A percentile compares a stretch with the other conserved stretches of the same genome.
phyloP scores from a whole-genome alignment of 2,797 vertebrate species.

The Gallinago nigripennis region DNA sequence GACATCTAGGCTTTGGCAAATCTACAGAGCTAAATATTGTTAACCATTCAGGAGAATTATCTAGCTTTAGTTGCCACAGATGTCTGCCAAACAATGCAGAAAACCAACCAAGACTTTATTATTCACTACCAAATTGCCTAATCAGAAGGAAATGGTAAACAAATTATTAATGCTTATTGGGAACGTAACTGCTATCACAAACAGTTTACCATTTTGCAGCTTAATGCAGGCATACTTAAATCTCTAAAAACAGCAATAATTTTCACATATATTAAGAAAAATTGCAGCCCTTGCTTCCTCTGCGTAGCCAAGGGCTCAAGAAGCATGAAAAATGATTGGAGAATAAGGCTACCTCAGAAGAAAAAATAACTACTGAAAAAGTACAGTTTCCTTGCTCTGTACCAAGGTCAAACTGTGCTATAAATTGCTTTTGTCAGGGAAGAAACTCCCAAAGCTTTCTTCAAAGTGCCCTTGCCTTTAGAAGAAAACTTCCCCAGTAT shows the following conservation, averaged over 20 bases:
- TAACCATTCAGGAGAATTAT: not conserved
- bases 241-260: not conserved
- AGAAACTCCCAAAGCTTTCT: not conserved
- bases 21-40: not conserved
- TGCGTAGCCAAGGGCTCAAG: not conserved
- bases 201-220: not conserved
- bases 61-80: not conserved
- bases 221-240: not conserved
- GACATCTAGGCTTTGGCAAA: not conserved
- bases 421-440: not conserved
- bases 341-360: slow-evolving; percentile 10
- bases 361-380: slow-evolving; percentile 46
- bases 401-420: not conserved
- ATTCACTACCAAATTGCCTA: not conserved
- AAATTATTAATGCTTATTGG: not conserved
- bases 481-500: not conserved
- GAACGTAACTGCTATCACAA: not conserved
- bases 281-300: slow-evolving; percentile 3
- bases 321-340: slow-evolving; percentile 38
- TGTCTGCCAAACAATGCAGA: not conserved
- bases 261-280: slow-evolving; percentile 10
- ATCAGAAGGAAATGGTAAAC: not conserved
- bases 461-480: not conserved
- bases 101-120: not conserved
- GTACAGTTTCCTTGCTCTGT: not conserved